Evolutionary conservation across 2,797 vertebrate species (phyloP).

Genomic region (Xenops minutus): DNA sequence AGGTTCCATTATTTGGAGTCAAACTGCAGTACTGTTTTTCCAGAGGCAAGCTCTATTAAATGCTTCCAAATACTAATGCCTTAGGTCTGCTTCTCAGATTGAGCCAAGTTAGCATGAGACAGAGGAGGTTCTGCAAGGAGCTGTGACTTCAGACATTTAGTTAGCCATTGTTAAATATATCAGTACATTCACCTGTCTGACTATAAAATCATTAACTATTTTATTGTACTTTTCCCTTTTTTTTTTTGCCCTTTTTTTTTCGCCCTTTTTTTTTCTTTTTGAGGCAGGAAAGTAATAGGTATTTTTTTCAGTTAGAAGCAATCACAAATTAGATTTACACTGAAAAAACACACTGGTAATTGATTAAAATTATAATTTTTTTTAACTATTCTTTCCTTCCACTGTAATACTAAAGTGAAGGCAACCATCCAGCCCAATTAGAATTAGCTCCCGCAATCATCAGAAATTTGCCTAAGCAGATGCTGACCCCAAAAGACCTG

Average conservation of each 20-base stretch:
- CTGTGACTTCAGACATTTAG: background rate
- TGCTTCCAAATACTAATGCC: background rate
- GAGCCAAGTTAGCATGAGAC: background rate
- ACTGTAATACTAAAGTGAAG: background rate
- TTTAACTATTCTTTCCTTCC: background rate
- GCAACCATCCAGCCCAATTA: background rate
- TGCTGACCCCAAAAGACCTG: background rate
- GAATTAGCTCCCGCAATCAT: background rate
- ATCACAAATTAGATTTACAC: background rate
- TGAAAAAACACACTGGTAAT: background rate
- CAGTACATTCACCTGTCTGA: fast-evolving
- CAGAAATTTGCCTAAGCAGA: background rate
- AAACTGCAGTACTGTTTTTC: background rate
- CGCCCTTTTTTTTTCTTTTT: too few relatives aligned
- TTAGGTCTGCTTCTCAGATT: background rate
- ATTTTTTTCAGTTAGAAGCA: background rate
- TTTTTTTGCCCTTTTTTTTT: too few relatives aligned
- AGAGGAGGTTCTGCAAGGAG: background rate
- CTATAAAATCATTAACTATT: background rate
- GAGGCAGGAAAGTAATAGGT: background rate
- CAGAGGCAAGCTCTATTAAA: background rate
- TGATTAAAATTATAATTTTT: background rate
- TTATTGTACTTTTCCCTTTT: background rate
- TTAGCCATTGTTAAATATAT: background rate
- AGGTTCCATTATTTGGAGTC: background rate